Percentiles rank a stretch among this genome's conserved stretches.
Conservation (phyloP, 92 coral and sea anemone species). For the Nematostella vectensis region DNA sequence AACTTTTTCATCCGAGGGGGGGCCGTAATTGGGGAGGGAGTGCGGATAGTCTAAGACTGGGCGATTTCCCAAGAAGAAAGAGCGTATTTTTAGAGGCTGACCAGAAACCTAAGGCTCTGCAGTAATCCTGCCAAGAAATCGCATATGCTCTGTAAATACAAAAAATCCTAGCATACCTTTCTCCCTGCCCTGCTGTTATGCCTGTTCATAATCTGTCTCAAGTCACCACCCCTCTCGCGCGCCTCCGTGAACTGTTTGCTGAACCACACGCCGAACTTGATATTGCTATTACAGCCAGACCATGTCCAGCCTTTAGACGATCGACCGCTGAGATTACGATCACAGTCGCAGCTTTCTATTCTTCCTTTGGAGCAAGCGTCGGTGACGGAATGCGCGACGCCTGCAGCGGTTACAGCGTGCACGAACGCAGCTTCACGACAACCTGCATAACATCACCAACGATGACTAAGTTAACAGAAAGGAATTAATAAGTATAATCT, state of each 20-base stretch:
- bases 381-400: conserved; percentile 88
- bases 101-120: too few relatives aligned
- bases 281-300: conserved; percentile 92
- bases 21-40: too few relatives aligned
- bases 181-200: conserved; percentile 92
- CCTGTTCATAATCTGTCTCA: conserved; percentile 77
- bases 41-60: too few relatives aligned
- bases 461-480: background rate
- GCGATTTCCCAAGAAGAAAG: too few relatives aligned
- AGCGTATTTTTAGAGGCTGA: too few relatives aligned
- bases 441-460: conserved; percentile 39
- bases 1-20: too few relatives aligned
- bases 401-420: conserved; percentile 93
- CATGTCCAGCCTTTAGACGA: conserved; percentile 86
- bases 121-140: too few relatives aligned
- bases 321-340: conserved; percentile 54
- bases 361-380: conserved; percentile 75
- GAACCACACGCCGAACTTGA: conserved; percentile 76
- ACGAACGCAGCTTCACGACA: conserved; percentile 88
- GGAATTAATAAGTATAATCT: too few relatives aligned
- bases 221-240: conserved; percentile 58
- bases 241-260: conserved; percentile 82
- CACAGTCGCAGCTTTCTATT: conserved; percentile 85
- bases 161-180: conserved; percentile 34
- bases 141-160: too few relatives aligned